Percentiles rank a stretch among this genome's conserved stretches.
Conservation (phyloP, 2,888 invertebrate genomes). For the Orthosia gothica region DNA sequence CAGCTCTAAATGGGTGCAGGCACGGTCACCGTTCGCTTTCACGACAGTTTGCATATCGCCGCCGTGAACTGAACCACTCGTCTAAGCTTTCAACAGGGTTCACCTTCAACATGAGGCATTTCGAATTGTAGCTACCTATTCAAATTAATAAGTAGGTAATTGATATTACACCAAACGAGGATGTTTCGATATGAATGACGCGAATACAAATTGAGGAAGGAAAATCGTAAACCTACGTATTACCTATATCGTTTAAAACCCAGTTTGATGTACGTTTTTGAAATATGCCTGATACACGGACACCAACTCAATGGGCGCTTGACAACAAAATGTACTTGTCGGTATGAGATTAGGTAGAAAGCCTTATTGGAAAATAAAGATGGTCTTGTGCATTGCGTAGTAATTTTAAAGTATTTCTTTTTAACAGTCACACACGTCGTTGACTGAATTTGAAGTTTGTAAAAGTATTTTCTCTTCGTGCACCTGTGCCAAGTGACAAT, state of each 20-base stretch:
- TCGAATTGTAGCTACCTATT: background rate
- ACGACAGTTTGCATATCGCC: constrained; percentile 64
- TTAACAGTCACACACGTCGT: constrained; percentile 63
- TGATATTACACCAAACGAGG: constrained; percentile 29
- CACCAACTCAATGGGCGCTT: background rate
- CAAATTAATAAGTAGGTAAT: constrained; percentile 14
- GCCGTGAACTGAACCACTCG: constrained; percentile 61
- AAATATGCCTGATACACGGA: constrained; percentile 4
- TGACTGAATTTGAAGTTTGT: constrained; percentile 64
- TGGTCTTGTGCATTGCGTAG: constrained; percentile 4
- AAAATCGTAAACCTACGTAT: constrained; percentile 22
- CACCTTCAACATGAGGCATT: constrained; percentile 23
- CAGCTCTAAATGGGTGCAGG: constrained; percentile 72
- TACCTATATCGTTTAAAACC: constrained; percentile 19
- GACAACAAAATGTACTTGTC: constrained; percentile 1
- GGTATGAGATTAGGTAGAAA: constrained; percentile 8
- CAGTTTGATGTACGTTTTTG: constrained; percentile 5
- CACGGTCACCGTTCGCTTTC: constrained; percentile 72
- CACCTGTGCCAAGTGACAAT: constrained; percentile 41
- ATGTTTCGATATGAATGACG: constrained; percentile 22
- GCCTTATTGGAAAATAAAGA: constrained; percentile 24
- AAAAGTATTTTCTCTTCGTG: constrained; percentile 48
- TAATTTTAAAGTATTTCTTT: constrained; percentile 62
- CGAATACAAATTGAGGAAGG: constrained; percentile 40
- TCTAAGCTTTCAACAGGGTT: constrained; percentile 69